Percentiles rank a stretch among this genome's conserved stretches.
Conservation (phyloP, 2,113 vertebrate genomes). For the Nematolebias whitei region DNA sequence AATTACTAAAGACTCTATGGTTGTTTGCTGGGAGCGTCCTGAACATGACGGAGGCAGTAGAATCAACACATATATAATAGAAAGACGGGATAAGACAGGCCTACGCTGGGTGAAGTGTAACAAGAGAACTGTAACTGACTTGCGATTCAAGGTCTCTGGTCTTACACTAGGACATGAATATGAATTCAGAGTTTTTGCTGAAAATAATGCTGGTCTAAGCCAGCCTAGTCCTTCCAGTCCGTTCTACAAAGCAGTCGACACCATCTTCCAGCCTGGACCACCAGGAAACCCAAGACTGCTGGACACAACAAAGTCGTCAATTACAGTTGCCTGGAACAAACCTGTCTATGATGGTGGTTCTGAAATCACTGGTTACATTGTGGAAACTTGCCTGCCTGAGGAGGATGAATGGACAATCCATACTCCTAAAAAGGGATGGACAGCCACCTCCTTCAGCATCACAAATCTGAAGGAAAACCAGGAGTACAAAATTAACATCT, state of each 20-base stretch:
- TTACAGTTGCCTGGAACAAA: constrained; percentile 97
- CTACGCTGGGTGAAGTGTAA: constrained; percentile 98
- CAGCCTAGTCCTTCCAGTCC: constrained; percentile 90
- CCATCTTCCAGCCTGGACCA: constrained; percentile 95
- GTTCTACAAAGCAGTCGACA: constrained; percentile 94
- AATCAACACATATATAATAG: constrained; percentile 93
- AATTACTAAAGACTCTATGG: constrained; percentile 95
- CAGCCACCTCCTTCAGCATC: constrained; percentile 93
- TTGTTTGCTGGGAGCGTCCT: constrained; percentile 96
- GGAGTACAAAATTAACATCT: constrained; percentile 95
- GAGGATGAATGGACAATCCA: constrained; percentile 98
- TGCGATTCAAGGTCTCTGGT: constrained; percentile 93
- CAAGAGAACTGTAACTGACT: constrained; percentile 90
- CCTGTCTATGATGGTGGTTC: constrained; percentile 98
- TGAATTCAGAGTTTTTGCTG: constrained; percentile 93
- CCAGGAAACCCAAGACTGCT: constrained; percentile 94
- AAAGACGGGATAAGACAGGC: constrained; percentile 93
- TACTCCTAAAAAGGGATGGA: constrained; percentile 88
- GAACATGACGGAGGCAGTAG: constrained; percentile 95
- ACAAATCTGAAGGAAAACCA: constrained; percentile 93
- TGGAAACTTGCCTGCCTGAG: constrained; percentile 93
- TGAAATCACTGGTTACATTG: constrained; percentile 96
- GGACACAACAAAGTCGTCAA: constrained; percentile 94
- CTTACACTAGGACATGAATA: constrained; percentile 94
- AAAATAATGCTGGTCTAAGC: constrained; percentile 95